Base-by-base conservation (phyloP, 2,888 invertebrate species). In the Drepanosiphum platanoidis region DNA sequence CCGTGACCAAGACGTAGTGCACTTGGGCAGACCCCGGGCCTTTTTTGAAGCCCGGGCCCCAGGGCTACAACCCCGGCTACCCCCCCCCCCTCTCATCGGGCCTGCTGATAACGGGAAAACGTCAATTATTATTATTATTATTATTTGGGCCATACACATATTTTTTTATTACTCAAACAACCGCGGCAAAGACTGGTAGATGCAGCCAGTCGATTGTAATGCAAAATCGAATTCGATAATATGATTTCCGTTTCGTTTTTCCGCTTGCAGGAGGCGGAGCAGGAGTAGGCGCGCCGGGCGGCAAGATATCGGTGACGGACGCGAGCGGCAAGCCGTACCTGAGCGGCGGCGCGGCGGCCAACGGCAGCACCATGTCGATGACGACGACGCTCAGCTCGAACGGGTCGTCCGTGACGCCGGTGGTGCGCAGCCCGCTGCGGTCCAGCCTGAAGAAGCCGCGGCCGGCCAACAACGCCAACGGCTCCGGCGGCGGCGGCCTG, bases 241-340 rank as follows among this genome's bases (percentile, higher is more conserved):
- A 52, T 52, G 22, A 18, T 22, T 52, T 4, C 15, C 22, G 4
- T 52, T 52, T 52, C n/a, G n/a, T n/a, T 22, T 22, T 1, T 5
- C 8, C 18, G 52, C 0, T 52, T 27, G 7, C 52, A 70, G 79
- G 68, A 46, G 77, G 78, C 22, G 79, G 68, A 39, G n/a, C 58
- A 3, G 88, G 87, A 91, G 93, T 94, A 92, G 88, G 90, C 58
- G 68, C 22, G 88, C 87, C 91, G 93, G n/a, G 94, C 92, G 88
- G 90, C 64, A 89, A 89, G 84, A 93, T 96, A 88, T 95, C 96
- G 71, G 94, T 96, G 92, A 96, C 96, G 4, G 95, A 95, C 89
- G 94, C 96, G 27, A 95, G 95, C 58, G 96, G 95, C 27, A 95
- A 95, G 89, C 95, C 96, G 0, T 96, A 96, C 90, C 91, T 91